These are phyloP conservation scores for Epinephelus awoara DNA, from an alignment of 2,797 vertebrate genomes.

Conservation along the genomic window DNA sequence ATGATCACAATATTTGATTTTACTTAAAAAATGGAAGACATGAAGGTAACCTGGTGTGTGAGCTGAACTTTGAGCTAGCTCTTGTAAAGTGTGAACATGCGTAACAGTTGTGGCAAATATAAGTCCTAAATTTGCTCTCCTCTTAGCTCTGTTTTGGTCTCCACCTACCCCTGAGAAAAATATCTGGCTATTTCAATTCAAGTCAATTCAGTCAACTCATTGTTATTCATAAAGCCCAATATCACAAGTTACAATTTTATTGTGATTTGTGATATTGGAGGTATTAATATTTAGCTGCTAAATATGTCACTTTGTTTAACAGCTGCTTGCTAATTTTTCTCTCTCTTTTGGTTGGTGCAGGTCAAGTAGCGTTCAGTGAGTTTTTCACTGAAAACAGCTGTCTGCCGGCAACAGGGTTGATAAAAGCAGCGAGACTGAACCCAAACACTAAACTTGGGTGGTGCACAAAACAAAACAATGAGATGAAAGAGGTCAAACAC, in stretches of 20 bases:
- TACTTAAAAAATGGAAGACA: too few relatives aligned
- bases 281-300: not conserved
- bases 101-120: not conserved
- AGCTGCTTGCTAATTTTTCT: not conserved
- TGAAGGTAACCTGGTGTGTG: too few relatives aligned
- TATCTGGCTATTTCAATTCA: too few relatives aligned
- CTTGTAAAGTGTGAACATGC: too few relatives aligned
- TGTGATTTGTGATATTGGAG: too few relatives aligned
- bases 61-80: too few relatives aligned
- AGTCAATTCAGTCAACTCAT: too few relatives aligned
- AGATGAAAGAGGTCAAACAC: not conserved
- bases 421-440: not conserved
- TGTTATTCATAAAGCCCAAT: too few relatives aligned
- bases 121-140: not conserved
- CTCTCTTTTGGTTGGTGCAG: not conserved
- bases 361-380: not conserved
- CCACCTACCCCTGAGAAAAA: not conserved
- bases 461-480: not conserved
- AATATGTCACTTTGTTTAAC: not conserved
- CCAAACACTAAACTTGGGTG: not conserved
- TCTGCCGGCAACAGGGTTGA: too few relatives aligned
- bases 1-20: too few relatives aligned
- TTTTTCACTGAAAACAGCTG: not conserved
- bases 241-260: too few relatives aligned
- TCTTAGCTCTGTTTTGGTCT: not conserved